These are phyloP conservation scores for Malurus melanocephalus DNA, from an alignment of 2,113 vertebrate genomes.

Conservation along the genomic window DNA sequence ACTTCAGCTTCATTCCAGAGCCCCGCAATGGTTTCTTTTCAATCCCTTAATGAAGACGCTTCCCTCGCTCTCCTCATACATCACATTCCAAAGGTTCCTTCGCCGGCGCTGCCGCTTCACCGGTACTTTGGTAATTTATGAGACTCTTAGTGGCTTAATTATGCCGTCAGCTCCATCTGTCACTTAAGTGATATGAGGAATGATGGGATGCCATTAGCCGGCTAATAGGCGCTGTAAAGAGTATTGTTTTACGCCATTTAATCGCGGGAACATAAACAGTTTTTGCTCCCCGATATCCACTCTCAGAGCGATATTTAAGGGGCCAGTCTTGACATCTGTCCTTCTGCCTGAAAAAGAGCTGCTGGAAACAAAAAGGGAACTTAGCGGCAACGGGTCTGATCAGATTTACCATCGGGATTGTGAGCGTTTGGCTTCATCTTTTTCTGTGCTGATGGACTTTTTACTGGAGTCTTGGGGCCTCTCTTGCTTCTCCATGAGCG, in stretches of 20 bases:
- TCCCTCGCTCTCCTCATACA: neutral
- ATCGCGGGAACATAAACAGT: slow-evolving; percentile 36
- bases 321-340: neutral
- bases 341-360: neutral
- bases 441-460: neutral
- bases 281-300: slow-evolving; percentile 27
- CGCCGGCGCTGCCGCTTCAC: neutral
- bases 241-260: slow-evolving; percentile 63
- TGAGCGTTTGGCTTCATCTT: neutral
- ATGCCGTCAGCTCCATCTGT: slow-evolving; percentile 61
- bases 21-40: neutral
- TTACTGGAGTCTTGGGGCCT: neutral
- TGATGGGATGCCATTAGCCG: slow-evolving; percentile 60
- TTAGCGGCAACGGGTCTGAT: neutral
- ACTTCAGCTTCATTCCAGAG: neutral
- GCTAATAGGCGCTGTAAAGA: slow-evolving; percentile 69
- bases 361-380: neutral
- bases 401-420: neutral
- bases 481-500: neutral
- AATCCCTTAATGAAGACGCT: neutral
- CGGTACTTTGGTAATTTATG: slow-evolving; percentile 63
- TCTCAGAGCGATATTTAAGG: neutral
- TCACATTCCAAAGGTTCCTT: slow-evolving; percentile 8
- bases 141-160: slow-evolving; percentile 68
- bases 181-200: slow-evolving; percentile 63